These are phyloP conservation scores for Diadumene lineata DNA, from an alignment of 92 coral and sea anemone species.

Conservation along the genomic window DNA sequence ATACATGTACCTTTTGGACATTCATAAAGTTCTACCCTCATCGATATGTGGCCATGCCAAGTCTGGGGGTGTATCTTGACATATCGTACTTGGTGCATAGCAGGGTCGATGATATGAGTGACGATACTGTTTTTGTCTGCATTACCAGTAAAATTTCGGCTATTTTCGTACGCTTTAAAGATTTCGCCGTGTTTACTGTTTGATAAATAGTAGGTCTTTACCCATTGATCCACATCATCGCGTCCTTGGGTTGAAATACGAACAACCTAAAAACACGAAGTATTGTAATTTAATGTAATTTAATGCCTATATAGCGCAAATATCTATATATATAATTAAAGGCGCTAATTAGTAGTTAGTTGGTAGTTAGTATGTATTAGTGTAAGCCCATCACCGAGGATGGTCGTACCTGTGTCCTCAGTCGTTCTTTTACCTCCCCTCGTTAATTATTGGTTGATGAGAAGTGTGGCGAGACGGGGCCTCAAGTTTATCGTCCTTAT, in stretches of 20 bases:
- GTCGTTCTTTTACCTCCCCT: too few relatives aligned
- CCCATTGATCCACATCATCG: neutral
- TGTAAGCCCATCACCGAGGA: too few relatives aligned
- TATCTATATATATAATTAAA: too few relatives aligned
- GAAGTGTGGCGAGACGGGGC: too few relatives aligned
- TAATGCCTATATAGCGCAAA: too few relatives aligned
- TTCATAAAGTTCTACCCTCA: neutral
- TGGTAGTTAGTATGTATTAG: too few relatives aligned
- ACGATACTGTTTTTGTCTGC: neutral
- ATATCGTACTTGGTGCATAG: neutral
- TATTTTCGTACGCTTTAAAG: neutral
- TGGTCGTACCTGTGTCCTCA: too few relatives aligned
- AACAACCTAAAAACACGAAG: neutral
- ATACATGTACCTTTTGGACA: neutral
- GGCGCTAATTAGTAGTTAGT: too few relatives aligned
- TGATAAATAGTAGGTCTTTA: neutral
- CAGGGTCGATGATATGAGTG: neutral
- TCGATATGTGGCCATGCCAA: neutral
- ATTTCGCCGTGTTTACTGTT: neutral
- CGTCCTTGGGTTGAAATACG: neutral
- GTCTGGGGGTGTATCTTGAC: neutral
- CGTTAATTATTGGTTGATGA: too few relatives aligned
- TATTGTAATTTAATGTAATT: too few relatives aligned
- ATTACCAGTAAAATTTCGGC: neutral
- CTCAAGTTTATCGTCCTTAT: too few relatives aligned